These are phyloP conservation scores for Lamellibrachia satsuma DNA, from an alignment of 2,888 invertebrate species.

Conservation along the genomic window DNA sequence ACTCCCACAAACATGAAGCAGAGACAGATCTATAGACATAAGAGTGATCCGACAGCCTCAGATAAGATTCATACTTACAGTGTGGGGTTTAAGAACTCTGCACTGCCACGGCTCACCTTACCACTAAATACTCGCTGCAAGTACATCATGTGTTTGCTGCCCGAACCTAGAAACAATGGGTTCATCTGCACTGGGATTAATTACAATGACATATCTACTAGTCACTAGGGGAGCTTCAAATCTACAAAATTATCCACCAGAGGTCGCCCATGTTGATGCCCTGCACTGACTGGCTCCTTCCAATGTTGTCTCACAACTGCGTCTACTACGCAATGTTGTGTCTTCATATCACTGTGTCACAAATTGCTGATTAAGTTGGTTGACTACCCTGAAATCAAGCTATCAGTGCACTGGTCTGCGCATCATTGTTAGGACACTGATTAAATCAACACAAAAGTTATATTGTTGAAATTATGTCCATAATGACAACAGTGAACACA, in stretches of 20 bases:
- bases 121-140: not conserved
- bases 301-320: not conserved
- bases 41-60: not conserved
- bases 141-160: conserved; percentile 3
- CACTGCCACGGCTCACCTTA: not conserved
- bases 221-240: not conserved
- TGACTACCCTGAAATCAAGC: not conserved
- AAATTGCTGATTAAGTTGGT: not conserved
- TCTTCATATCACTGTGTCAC: not conserved
- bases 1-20: not conserved
- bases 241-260: not conserved
- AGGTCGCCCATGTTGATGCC: not conserved
- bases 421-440: too few relatives aligned
- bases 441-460: too few relatives aligned
- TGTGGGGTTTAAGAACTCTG: not conserved
- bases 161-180: not conserved
- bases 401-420: not conserved
- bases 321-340: not conserved
- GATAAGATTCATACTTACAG: not conserved
- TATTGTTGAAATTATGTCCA: too few relatives aligned
- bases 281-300: not conserved
- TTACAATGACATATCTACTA: not conserved
- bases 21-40: not conserved
- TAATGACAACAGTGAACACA: too few relatives aligned
- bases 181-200: not conserved